Conservation (phyloP, 2,888 invertebrate genomes). For the Rhopalosiphum nymphaeae region DNA sequence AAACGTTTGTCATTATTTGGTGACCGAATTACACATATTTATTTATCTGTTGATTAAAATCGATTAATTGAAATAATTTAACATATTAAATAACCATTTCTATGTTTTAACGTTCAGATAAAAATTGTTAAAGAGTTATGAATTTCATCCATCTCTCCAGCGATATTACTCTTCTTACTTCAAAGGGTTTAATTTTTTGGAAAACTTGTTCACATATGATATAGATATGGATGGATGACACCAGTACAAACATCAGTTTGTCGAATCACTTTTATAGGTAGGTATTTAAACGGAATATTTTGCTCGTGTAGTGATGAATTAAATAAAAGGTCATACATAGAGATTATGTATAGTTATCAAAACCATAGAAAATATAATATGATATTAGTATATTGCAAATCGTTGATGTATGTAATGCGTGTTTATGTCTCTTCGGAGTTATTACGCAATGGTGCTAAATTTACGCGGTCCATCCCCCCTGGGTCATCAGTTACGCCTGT, state of each 20-base stretch:
- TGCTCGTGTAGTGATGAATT: not conserved
- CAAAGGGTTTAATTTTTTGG: not conserved
- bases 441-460: not conserved
- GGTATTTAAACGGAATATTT: not conserved
- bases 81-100: too few species aligned
- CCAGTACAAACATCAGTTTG: not conserved
- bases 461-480: not conserved
- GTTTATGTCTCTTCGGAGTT: not conserved
- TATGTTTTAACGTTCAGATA: too few species aligned
- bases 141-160: too few species aligned
- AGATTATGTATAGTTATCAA: not conserved
- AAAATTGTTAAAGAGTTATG: too few species aligned
- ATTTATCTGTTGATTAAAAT: too few species aligned
- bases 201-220: not conserved
- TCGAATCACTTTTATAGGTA: not conserved
- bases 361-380: not conserved
- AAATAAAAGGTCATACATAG: not conserved
- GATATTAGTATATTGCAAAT: not conserved
- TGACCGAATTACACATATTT: too few species aligned
- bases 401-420: not conserved
- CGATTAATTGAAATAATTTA: too few species aligned
- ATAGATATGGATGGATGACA: not conserved
- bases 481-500: not conserved
- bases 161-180: too few species aligned
- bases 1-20: too few species aligned